Base-by-base conservation (phyloP, 1,140 invertebrate genomes). In the Drosophila mojavensis region DNA sequence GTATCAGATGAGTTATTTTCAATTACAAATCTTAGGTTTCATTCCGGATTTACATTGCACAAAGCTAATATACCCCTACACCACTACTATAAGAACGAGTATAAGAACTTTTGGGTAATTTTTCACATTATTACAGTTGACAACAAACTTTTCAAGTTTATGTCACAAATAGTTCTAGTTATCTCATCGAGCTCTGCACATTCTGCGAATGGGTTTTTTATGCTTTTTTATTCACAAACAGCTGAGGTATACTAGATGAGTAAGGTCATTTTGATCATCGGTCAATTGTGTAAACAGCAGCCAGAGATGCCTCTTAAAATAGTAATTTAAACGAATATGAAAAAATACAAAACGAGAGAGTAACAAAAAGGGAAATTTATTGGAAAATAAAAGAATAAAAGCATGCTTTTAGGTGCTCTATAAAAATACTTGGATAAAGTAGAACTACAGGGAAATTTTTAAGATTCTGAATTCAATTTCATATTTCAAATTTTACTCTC, bases 391-490 rank as follows among this genome's bases (percentile, higher is more conserved):
- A 61, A 48, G 43, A 50, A 51, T 11, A 13, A 17, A 61, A 28
- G 77, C 77, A 79, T 80, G 64, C 84, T 88, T 88, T 88, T 89
- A 71, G 83, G 76, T 71, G 84, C 39, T 48, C 24, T 3, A 33
- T 13, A 48, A 79, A 70, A 75, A 33, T 3, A 39, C 6, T 13
- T 13, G 11, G 13, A 33, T 9, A 33, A 2, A 7, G 33, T 33
- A 9, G 33, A 33, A 1, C 30, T 33, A 33, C 6, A 7, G 36
- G 36, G 36, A 39, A 39, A 39, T 39, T 39, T 39, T 0, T 11
- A 9, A 36, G 9, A 36, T 9, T 36, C 7, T 10, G 33, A 7
- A 10, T 36, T 36, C 33, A 36, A 9, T 36, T 36, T 9, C 33
- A 13, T 39, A 5, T 30, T 30, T 30, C 3, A 30, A 30, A 30